Conservation (phyloP, 2,888 invertebrate species). For the Seira ritae region DNA sequence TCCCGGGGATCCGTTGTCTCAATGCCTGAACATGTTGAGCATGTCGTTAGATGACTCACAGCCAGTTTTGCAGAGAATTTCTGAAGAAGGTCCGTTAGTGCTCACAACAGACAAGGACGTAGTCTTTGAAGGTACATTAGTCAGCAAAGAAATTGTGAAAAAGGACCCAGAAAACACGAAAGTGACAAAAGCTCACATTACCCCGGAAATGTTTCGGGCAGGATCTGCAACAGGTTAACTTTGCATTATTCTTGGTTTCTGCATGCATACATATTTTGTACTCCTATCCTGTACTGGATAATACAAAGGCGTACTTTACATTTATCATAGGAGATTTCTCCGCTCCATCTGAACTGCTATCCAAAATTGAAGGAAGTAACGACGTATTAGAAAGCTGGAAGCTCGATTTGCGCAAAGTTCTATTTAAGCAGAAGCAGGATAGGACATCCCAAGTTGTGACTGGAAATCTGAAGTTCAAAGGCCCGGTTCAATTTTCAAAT, state of each 20-base stretch:
- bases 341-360: slow-evolving; percentile 44
- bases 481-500: slow-evolving; percentile 8
- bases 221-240: slow-evolving; percentile 27
- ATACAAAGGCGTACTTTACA: too few relatives aligned
- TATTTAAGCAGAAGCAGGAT: slow-evolving; percentile 39
- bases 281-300: too few relatives aligned
- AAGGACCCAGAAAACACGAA: slow-evolving; percentile 15
- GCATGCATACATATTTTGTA: too few relatives aligned
- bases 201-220: slow-evolving; percentile 39
- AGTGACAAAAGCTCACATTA: slow-evolving; percentile 34
- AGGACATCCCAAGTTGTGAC: neutral
- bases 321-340: neutral
- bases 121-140: slow-evolving; percentile 48
- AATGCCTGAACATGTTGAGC: slow-evolving; percentile 55
- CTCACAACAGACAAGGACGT: slow-evolving; percentile 52
- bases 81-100: slow-evolving; percentile 33
- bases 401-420: slow-evolving; percentile 11
- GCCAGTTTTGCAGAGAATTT: slow-evolving; percentile 38
- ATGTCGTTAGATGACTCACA: slow-evolving; percentile 38
- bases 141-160: slow-evolving; percentile 32
- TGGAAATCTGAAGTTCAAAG: slow-evolving; percentile 33
- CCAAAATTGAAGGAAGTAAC: slow-evolving; percentile 21
- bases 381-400: slow-evolving; percentile 24
- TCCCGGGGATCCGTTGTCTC: slow-evolving; percentile 55
- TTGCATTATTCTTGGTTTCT: too few relatives aligned